Percentiles rank a stretch among this genome's conserved stretches.
These are phyloP conservation scores for Hydraecia micacea DNA, from an alignment of 2,888 invertebrate genomes.

Conservation along the genomic window DNA sequence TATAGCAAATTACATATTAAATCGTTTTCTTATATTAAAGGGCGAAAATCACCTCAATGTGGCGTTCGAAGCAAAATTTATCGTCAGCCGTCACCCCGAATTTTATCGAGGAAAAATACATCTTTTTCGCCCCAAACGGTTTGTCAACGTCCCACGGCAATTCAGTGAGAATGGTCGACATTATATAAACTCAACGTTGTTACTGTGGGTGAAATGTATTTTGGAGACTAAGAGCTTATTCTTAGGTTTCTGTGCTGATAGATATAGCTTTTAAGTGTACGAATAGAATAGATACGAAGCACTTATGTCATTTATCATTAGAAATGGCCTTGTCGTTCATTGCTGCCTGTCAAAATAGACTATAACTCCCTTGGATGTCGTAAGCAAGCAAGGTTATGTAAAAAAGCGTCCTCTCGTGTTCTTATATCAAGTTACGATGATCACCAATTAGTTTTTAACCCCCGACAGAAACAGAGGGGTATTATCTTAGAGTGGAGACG, in stretches of 20 bases:
- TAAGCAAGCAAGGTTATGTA: background rate
- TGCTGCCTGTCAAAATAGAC: slow-evolving; percentile 8
- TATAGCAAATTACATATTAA: slow-evolving; percentile 62
- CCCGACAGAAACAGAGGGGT: too few species aligned
- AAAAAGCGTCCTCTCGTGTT: background rate
- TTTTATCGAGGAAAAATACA: slow-evolving; percentile 87
- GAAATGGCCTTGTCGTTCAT: background rate
- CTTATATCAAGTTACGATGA: background rate
- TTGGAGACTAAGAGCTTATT: slow-evolving; percentile 62
- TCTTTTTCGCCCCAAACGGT: slow-evolving; percentile 85
- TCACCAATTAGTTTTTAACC: background rate
- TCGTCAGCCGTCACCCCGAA: slow-evolving; percentile 75
- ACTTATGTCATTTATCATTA: slow-evolving; percentile 19
- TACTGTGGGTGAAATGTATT: slow-evolving; percentile 71
- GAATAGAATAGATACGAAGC: background rate
- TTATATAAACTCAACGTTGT: slow-evolving; percentile 81
- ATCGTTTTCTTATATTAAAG: slow-evolving; percentile 66
- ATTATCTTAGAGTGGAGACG: background rate
- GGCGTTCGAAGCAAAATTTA: slow-evolving; percentile 71
- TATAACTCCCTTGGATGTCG: slow-evolving; percentile 3
- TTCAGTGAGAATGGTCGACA: slow-evolving; percentile 82
- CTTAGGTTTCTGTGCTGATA: slow-evolving; percentile 12
- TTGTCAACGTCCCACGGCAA: slow-evolving; percentile 86
- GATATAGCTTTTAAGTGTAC: slow-evolving; percentile 4
- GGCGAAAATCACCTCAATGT: slow-evolving; percentile 70